These are phyloP conservation scores for Dynastes hyllus DNA, from an alignment of 2,888 invertebrate species.

Conservation along the genomic window DNA sequence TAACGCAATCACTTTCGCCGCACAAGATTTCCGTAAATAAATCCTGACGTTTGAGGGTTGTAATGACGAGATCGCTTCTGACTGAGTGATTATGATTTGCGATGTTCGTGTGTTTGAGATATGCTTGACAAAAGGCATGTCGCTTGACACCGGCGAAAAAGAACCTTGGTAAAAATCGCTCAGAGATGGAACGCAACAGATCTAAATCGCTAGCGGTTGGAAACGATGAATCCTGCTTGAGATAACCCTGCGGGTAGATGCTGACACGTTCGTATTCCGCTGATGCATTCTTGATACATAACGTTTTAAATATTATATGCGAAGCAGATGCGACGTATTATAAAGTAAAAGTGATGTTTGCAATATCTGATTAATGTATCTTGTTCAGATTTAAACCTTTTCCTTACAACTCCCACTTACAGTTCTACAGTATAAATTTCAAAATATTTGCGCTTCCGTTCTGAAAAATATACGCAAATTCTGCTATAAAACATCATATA, in stretches of 20 bases:
- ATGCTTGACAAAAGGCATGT: slow-evolving; percentile 17
- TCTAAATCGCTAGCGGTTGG: neutral
- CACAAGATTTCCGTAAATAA: neutral
- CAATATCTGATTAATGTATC: no score
- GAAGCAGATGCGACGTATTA: neutral
- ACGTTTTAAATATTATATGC: slow-evolving; percentile 5
- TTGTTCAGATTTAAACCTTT: no score
- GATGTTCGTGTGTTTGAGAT: slow-evolving; percentile 40
- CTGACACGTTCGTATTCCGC: neutral
- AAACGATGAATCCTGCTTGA: neutral
- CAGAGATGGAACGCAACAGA: slow-evolving; percentile 31
- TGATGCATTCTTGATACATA: slow-evolving; percentile 18
- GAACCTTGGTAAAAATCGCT: slow-evolving; percentile 25
- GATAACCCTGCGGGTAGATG: neutral
- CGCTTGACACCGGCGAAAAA: slow-evolving; percentile 15
- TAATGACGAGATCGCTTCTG: slow-evolving; percentile 18
- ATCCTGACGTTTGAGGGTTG: slow-evolving; percentile 23
- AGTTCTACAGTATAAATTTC: no score
- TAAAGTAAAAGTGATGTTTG: neutral
- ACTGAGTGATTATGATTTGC: slow-evolving; percentile 45
- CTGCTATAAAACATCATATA: no score
- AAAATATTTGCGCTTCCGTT: no score
- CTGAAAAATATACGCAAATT: no score
- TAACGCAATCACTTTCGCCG: slow-evolving; percentile 35
- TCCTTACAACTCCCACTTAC: no score